Base-by-base conservation (phyloP, 2,888 invertebrate genomes). In the Ornithoptera alexandrae region DNA sequence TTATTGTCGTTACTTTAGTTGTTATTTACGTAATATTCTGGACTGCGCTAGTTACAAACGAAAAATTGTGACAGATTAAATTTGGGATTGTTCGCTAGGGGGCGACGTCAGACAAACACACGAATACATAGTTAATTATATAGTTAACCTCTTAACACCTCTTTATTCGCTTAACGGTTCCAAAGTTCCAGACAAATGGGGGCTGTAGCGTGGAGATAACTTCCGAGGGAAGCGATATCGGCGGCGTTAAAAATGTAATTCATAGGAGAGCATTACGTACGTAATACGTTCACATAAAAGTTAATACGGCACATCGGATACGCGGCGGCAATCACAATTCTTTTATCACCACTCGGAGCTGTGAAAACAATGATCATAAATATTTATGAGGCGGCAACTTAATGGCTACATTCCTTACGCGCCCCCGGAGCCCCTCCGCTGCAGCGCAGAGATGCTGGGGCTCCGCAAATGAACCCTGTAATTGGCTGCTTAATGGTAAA, bases 281-380 rank as follows among this genome's bases (percentile, higher is more conserved):
- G 18, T 42, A 62, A 58, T 15, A 39, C 24, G 20, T 42, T 30
- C n/a, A n/a, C 58, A 46, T 68, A 68, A 58, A 67, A 62, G 30
- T 58, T 30, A 62, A 68, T 68, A 58, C 42, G 30, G 62, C 58
- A 30, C 30, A 62, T 57, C 57, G 57, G 68, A 57, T 68, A 62
- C 62, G 58, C 57, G 42, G 62, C 58, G 30, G 58, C 46, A 50
- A 63, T 68, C 58, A 46, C 62, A 68, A 68, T 63, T 62, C 68
- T 30, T 63, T 68, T 68, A 68, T 68, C 58, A 58, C 62, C 58
- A 58, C 58, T 68, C 57, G 20, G 30, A 63, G 62, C 58, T 63
- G 58, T 57, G 57, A 58, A 63, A 62, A 62, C 62, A 68, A 63
- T 68, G 57, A 58, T 58, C 58, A 68, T 68, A 68, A 68, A 68